Conservation (phyloP, 2,797 vertebrate species). For the Peromyscus eremicus region DNA sequence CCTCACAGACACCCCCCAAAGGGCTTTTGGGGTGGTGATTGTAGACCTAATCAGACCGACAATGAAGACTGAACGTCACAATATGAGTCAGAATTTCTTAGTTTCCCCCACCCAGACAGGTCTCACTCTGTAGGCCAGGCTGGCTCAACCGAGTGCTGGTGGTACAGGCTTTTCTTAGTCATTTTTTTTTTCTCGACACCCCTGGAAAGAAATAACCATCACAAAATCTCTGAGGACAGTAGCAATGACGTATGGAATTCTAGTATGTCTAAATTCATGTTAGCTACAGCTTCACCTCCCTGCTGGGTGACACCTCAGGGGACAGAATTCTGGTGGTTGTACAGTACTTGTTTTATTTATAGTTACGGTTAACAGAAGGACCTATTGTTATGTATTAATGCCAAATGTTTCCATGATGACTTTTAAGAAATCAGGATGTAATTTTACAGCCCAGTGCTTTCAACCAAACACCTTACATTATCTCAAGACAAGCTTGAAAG, state of each 20-base stretch:
- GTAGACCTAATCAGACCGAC: not conserved
- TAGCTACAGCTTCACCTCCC: not conserved
- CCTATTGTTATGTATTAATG: not conserved
- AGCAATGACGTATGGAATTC: not conserved
- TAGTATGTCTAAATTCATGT: not conserved
- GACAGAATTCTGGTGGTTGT: slow-evolving; percentile 6
- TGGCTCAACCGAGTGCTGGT: not conserved
- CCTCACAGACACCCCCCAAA: not conserved
- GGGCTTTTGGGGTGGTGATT: not conserved
- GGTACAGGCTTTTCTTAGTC: not conserved
- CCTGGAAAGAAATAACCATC: not conserved
- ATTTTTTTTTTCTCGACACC: slow-evolving; percentile 22
- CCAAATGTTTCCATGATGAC: slow-evolving; percentile 61
- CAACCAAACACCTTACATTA: not conserved
- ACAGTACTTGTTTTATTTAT: slow-evolving; percentile 35
- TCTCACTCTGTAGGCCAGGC: not conserved
- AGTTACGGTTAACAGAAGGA: slow-evolving; percentile 65
- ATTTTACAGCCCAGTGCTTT: slow-evolving; percentile 38
- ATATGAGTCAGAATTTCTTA: not conserved
- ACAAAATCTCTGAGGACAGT: slow-evolving; percentile 9
- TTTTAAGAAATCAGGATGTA: not conserved
- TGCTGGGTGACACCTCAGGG: not conserved
- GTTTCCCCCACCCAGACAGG: not conserved
- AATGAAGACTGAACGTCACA: not conserved
- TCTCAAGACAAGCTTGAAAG: slow-evolving; percentile 51